Conservation (phyloP, 92 coral and sea anemone genomes). For the Montipora capitata region DNA sequence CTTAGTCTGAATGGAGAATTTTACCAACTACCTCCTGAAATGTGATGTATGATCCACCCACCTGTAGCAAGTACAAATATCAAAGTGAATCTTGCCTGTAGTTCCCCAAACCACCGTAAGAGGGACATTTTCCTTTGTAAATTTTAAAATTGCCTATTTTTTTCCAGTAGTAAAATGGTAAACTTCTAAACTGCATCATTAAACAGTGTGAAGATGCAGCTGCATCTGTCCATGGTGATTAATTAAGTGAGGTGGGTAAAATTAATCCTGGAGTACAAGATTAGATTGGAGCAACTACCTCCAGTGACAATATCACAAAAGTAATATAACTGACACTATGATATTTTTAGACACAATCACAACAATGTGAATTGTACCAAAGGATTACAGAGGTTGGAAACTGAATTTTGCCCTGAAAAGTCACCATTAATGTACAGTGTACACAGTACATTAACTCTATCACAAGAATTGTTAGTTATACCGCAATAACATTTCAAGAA, state of each 20-base stretch:
- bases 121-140: no score
- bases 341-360: background rate
- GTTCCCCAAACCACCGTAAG: background rate
- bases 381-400: no score
- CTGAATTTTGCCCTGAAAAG: background rate
- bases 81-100: background rate
- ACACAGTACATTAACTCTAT: background rate
- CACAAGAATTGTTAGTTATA: background rate
- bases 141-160: no score
- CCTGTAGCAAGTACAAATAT: background rate
- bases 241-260: background rate
- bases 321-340: background rate
- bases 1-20: no score
- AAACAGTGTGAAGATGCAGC: background rate
- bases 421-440: background rate
- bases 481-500: background rate
- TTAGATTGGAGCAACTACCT: slow-evolving; percentile 2
- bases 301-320: slow-evolving; percentile 29
- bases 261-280: background rate
- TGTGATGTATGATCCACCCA: no score
- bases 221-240: no score
- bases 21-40: no score
- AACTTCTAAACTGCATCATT: background rate
- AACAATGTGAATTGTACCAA: background rate
- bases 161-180: no score